A percentile compares a stretch with the other conserved stretches of the same genome.
Conservation (phyloP, 2,888 invertebrate species). For the Zygogramma bicolorata region DNA sequence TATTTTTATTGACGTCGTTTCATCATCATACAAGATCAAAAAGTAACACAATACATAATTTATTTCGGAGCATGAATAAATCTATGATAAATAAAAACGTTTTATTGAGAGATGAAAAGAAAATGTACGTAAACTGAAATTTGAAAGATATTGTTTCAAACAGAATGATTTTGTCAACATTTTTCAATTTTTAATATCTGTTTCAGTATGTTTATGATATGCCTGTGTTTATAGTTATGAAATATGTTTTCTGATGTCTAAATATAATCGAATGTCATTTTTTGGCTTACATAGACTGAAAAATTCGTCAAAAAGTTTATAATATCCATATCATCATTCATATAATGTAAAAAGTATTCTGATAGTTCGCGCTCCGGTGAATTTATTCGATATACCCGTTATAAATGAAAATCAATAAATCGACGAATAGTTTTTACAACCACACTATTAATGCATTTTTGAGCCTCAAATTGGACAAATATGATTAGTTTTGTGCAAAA, state of each 20-base stretch:
- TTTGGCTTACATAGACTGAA: not conserved
- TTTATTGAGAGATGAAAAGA: not conserved
- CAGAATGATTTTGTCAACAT: not conserved
- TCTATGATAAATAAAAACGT: not conserved
- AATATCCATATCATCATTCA: too few species aligned
- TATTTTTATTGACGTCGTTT: not conserved
- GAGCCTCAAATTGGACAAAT: too few species aligned
- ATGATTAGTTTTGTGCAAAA: too few species aligned
- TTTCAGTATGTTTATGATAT: not conserved
- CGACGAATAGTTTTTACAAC: too few species aligned
- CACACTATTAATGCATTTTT: too few species aligned
- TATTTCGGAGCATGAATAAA: not conserved
- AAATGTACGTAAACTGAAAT: not conserved
- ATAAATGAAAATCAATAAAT: too few species aligned
- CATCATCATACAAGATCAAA: too few species aligned
- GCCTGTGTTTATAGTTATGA: not conserved
- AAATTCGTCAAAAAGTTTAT: too few species aligned
- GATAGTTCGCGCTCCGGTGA: too few species aligned
- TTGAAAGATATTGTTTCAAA: not conserved
- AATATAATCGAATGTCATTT: not conserved
- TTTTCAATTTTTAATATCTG: not conserved
- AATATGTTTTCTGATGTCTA: not conserved
- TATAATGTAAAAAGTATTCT: too few species aligned
- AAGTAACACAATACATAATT: too few species aligned
- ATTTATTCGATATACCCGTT: too few species aligned